A percentile compares a stretch with the other conserved stretches of the same genome.
Conservation (phyloP, 2,888 invertebrate species). For the Dichetophora obliterata region DNA sequence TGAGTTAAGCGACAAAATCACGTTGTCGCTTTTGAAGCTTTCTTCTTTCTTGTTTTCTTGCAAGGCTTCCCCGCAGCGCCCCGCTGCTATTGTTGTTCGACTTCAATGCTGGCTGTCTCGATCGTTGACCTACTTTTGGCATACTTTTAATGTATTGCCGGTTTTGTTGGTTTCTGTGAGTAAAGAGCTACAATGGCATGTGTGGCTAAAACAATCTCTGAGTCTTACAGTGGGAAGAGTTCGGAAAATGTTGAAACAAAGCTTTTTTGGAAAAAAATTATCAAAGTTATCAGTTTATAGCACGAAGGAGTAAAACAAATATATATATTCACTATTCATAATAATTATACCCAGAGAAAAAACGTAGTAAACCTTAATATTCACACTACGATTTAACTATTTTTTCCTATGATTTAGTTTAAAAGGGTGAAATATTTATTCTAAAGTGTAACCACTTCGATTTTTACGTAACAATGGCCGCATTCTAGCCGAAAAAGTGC, state of each 20-base stretch:
- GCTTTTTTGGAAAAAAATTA: neutral
- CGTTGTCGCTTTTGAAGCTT: neutral
- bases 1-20: neutral
- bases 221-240: neutral
- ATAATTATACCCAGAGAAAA: too few species aligned
- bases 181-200: neutral
- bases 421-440: too few species aligned
- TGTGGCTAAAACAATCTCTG: neutral
- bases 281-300: too few species aligned
- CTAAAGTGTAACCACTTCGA: too few species aligned
- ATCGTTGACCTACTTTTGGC: conserved; percentile 44
- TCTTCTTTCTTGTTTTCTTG: conserved; percentile 11
- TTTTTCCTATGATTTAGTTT: too few species aligned
- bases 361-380: too few species aligned
- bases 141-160: conserved; percentile 37
- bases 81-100: conserved; percentile 9
- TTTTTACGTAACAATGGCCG: too few species aligned
- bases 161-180: conserved; percentile 30
- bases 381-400: too few species aligned
- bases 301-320: too few species aligned
- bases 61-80: neutral
- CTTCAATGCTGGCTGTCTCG: conserved; percentile 30
- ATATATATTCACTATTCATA: neutral
- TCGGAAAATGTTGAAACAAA: neutral
- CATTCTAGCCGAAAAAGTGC: too few species aligned